These are phyloP conservation scores for Araneus ventricosus DNA, from an alignment of 1,140 invertebrate species.

Conservation along the genomic window DNA sequence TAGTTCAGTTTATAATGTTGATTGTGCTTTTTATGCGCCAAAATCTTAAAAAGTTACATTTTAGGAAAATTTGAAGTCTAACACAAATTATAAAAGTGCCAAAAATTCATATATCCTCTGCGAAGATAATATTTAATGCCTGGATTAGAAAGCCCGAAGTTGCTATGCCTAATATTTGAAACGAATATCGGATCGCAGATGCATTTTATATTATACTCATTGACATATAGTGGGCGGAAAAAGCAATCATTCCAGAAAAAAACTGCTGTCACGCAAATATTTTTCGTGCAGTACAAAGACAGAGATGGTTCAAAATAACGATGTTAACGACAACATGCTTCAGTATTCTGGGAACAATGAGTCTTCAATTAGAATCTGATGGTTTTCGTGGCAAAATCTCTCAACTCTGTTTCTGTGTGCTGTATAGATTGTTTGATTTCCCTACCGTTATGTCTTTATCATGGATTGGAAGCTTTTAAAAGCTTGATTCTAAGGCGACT, in stretches of 20 bases:
- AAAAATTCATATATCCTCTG: background rate
- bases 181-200: background rate
- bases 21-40: no score
- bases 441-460: background rate
- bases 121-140: no score
- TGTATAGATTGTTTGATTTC: conserved; percentile 2
- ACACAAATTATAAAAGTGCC: background rate
- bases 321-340: background rate
- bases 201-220: background rate
- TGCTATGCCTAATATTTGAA: background rate
- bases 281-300: background rate
- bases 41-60: no score
- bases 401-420: background rate
- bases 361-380: background rate
- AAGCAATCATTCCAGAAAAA: background rate
- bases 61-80: background rate
- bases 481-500: background rate
- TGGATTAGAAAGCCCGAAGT: no score
- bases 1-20: no score
- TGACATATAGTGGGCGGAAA: background rate
- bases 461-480: conserved; percentile 37
- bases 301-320: background rate
- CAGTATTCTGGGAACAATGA: background rate
- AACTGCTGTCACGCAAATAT: background rate
- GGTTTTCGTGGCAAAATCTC: background rate